Evolutionary conservation across 2,888 invertebrate genomes (phyloP), one percentile per base, ranked within the genome.

Genomic region (Pseudolycoriella hygida): DNA sequence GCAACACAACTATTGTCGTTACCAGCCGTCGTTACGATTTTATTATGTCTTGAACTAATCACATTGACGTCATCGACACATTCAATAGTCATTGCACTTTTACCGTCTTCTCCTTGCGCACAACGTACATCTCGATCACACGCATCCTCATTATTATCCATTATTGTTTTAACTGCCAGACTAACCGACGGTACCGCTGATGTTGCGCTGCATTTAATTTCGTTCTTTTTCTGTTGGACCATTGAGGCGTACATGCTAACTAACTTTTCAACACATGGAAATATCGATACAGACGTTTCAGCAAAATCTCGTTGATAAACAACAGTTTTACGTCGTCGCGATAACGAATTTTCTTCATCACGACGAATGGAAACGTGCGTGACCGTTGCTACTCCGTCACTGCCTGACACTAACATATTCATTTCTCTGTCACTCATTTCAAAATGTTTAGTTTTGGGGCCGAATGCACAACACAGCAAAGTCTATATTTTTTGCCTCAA

Each of bases 221-320:
- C 20, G 37, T 18, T 41, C 43, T 47, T 37, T 19, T 43, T 42
- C 52, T 53, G 38, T 49, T 52, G 18, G 52, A 53, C 34, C 11
- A 53, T 42, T 45, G 53, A 50, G 37, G 54, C 50, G 46, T 54
- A 54, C 54, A 54, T 54, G 53, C 53, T 51, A 5, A 52, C 51
- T 19, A 52, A 48, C 18, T 50, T 50, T 41, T 52, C 49, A 44
- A 54, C 53, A 43, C 53, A 54, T 38, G 54, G 53, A 51, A 54
- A 54, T 34, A 25, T 32, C 32, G 31, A 32, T 39, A 43, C 25
- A 25, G 15, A 25, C 25, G 32, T 20, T 19, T 43, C 42, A 32
- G 17, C 15, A 32, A 43, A 42, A 40, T 46, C 41, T 25, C 43
- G 40, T 20, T 39, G 32, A 40, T 43, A 46, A n/a, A 46, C 46